Base-by-base conservation (phyloP, 2,888 invertebrate genomes). In the Chelonus formosanus region DNA sequence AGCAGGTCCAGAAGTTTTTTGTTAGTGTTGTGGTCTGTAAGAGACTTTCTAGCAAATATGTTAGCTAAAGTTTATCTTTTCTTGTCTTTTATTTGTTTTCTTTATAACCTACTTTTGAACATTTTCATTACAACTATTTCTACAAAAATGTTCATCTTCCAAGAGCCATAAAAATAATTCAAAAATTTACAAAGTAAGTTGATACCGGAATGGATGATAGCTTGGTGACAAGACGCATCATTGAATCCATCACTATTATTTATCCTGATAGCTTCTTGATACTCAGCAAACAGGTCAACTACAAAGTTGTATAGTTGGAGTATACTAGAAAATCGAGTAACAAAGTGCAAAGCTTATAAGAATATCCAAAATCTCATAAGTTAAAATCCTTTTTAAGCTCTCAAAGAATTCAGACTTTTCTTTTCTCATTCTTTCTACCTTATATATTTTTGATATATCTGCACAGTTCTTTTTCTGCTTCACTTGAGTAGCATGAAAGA, bases 41-140 rank as follows among this genome's bases (percentile, higher is more conserved):
- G 53, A 53, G 34, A 53, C 53, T 53, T 53, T 53, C 53, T 4
- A 53, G 35, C 7, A 53, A 53, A 53, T 53, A 53, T 53, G 53
- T 53, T 53, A 53, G 53, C n/a, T n/a, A 53, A n/a, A 53, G 53
- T 53, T 53, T 53, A 34, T 34, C n/a, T 34, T 53, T 53, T 8
- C 34, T 5, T 34, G n/a, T n/a, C 10, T 48, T 31, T 48, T 48
- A 7, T 44, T 48, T 48, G 31, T 48, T 48, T 48, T 10, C 48
- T 48, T 4, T 53, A 34, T 35, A 32, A 34, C 35, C n/a, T 34
- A 53, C 8, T 34, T 53, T 53, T 7, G 8, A 34, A 34, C 35
- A 20, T 20, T 20, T 20, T 20, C 20, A 20, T 20, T 20, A 20
- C 20, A 20, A 20, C 20, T 20, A 20, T 20, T 2, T 20, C 20